Evolutionary conservation across 2,888 invertebrate species (phyloP), one percentile per base, ranked within the genome.

Genomic region (Mesochorus sp.): DNA sequence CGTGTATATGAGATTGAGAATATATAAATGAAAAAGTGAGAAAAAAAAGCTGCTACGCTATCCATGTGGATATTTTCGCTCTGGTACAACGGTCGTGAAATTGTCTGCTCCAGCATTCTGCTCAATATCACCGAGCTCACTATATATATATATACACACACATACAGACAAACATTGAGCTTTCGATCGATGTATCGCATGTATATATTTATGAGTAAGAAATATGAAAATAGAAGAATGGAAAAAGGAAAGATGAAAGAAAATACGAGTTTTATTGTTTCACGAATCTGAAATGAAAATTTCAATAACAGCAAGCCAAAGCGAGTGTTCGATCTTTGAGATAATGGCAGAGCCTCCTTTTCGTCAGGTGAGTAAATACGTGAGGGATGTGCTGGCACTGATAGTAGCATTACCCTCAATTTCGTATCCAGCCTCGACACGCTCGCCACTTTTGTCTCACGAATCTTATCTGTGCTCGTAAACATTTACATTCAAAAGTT

Each of bases 241-340:
- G n/a, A n/a, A n/a, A n/a, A n/a, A n/a, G n/a, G n/a, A n/a, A n/a
- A n/a, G n/a, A n/a, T n/a, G n/a, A n/a, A 31, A 10, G 10, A 10
- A 31, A 31, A 55, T 42, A 12, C 26, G 12, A 12, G 3, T 26
- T 26, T 26, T 26, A 17, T 59, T 34, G 26, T 59, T 49, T 49
- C n/a, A 49, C 26, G 49, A 47, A 49, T 51, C 34, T 28, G 59
- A 28, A 70, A 59, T 47, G 51, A 59, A 39, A 70, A 59, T 70
- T 70, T 19, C 42, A 28, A 37, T n/a, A n/a, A n/a, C n/a, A 17
- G 59, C 49, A 34, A 49, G 24, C 10, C 14, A 8, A 0, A 28
- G 14, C 6, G 14, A 4, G 34, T 57, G 70, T 59, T 70, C 70
- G 70, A 70, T 70, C 37, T 37, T 12, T 8, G n/a, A 21, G 21